Percentiles rank a stretch among this genome's conserved stretches.
These are phyloP conservation scores for Nycticebus coucang DNA, from an alignment of 2,113 vertebrate genomes.

Conservation along the genomic window DNA sequence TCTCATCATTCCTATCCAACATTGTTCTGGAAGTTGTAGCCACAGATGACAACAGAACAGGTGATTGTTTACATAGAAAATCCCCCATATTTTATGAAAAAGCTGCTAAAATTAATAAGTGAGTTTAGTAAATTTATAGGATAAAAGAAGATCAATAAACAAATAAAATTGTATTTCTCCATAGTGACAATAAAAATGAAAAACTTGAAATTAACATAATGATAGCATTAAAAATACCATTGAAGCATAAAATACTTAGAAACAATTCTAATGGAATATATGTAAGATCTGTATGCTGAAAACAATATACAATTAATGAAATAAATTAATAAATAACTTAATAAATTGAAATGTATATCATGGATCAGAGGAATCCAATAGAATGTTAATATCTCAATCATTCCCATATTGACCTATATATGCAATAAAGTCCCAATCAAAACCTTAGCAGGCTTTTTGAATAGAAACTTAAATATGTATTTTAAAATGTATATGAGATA, in stretches of 20 bases:
- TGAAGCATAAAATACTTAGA: background rate
- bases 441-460: background rate
- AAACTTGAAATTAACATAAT: background rate
- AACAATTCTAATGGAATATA: background rate
- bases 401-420: background rate
- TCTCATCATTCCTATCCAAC: background rate
- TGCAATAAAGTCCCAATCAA: background rate
- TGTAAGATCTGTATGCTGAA: background rate
- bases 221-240: background rate
- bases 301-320: background rate
- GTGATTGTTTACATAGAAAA: background rate
- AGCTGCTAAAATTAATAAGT: background rate
- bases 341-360: background rate
- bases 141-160: background rate
- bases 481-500: slow-evolving; percentile 1
- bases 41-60: background rate
- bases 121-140: background rate
- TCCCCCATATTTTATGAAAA: background rate
- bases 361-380: background rate
- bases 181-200: background rate
- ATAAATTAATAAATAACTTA: background rate
- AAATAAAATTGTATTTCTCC: background rate
- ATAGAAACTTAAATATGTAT: background rate
- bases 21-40: background rate
- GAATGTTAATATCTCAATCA: background rate